Evolutionary conservation across 64 coral and sea anemone genomes (phyloP).

Genomic region (Trachythela sp.): DNA sequence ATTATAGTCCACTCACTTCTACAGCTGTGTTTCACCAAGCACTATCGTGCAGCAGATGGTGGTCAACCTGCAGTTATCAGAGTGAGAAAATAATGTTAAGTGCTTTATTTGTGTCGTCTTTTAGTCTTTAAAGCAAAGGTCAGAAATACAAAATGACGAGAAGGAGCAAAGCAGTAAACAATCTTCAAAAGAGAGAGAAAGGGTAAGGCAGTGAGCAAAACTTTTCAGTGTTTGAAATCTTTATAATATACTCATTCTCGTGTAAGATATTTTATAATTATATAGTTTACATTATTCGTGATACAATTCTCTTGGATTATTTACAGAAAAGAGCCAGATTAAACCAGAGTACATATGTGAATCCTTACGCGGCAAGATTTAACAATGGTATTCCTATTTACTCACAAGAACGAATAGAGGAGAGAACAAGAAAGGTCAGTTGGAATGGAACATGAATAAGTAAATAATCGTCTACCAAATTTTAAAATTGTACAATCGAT

Average conservation of each 20-base stretch:
- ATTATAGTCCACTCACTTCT: no score
- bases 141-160: background rate
- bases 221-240: background rate
- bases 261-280: background rate
- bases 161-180: background rate
- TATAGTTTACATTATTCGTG: no score
- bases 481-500: no score
- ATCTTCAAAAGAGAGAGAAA: background rate
- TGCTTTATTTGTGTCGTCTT: background rate
- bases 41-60: no score
- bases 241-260: no score
- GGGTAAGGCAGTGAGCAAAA: background rate
- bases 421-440: constrained; percentile 68
- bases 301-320: background rate
- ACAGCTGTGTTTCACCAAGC: no score
- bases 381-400: constrained; percentile 89
- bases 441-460: background rate
- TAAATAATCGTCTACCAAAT: no score
- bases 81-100: background rate
- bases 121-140: background rate
- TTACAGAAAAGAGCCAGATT: constrained; percentile 68
- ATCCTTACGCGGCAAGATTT: constrained; percentile 68
- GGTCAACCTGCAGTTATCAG: no score
- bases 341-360: constrained; percentile 73
- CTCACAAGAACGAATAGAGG: constrained; percentile 70